Conservation (phyloP, 1,140 invertebrate species). For the Zaprionus capensis region DNA sequence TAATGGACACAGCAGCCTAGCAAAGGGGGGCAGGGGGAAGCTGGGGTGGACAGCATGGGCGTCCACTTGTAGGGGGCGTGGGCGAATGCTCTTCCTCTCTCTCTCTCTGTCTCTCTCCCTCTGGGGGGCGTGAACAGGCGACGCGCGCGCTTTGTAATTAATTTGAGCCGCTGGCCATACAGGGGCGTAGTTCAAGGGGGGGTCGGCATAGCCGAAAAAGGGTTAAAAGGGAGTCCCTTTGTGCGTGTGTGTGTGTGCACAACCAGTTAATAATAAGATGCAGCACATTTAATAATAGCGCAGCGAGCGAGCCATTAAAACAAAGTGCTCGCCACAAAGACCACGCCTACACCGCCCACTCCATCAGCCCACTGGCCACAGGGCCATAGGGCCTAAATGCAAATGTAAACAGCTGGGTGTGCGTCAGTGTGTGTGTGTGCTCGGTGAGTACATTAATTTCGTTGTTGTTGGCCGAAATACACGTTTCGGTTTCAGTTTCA, state of each 20-base stretch:
- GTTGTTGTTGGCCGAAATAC: conserved; percentile 41
- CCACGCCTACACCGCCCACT: conserved; percentile 43
- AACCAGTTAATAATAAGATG: conserved; percentile 72
- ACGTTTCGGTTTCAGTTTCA: conserved; percentile 51
- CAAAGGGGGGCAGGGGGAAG: background rate
- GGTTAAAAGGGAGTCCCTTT: background rate
- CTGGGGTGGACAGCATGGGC: conserved; percentile 6
- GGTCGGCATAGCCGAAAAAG: background rate
- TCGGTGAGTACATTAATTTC: conserved; percentile 70
- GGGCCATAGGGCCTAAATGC: conserved; percentile 38
- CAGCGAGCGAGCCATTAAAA: conserved; percentile 66
- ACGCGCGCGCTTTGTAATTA: conserved; percentile 46
- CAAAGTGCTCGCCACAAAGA: conserved; percentile 69
- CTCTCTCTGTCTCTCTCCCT: background rate
- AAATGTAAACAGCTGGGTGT: conserved; percentile 52
- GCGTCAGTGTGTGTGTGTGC: conserved; percentile 27
- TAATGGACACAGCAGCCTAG: conserved; percentile 49
- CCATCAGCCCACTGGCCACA: background rate
- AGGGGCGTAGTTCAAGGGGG: background rate
- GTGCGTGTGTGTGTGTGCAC: conserved; percentile 7
- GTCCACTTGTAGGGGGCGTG: conserved; percentile 7
- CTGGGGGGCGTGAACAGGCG: conserved; percentile 30
- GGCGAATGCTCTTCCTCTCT: background rate
- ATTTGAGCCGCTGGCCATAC: conserved; percentile 28
- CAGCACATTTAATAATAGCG: conserved; percentile 76